Conservation (phyloP, 2,888 invertebrate species). For the Hydrotaea cyrtoneurina region DNA sequence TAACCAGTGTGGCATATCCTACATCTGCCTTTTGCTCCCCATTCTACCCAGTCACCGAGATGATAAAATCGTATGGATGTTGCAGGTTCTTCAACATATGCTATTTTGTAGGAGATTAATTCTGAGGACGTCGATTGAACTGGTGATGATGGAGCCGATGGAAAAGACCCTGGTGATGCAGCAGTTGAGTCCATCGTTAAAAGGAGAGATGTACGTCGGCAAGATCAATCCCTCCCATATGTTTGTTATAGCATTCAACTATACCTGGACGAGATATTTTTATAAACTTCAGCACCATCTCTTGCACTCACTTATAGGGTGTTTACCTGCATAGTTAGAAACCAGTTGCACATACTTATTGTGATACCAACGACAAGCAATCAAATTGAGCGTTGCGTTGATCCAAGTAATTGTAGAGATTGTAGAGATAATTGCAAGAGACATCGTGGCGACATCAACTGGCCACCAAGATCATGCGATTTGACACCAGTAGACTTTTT, state of each 20-base stretch:
- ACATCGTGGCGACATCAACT: too few relatives aligned
- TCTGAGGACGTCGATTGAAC: not conserved
- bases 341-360: slow-evolving; percentile 56
- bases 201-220: not conserved
- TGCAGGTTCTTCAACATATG: not conserved
- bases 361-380: slow-evolving; percentile 37
- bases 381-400: too few relatives aligned
- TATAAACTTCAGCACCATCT: slow-evolving; percentile 49
- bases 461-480: too few relatives aligned
- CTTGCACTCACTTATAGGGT: slow-evolving; percentile 39
- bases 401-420: too few relatives aligned
- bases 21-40: slow-evolving; percentile 28
- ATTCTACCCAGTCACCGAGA: not conserved
- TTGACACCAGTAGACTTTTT: too few relatives aligned
- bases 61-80: not conserved
- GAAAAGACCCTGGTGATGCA: not conserved
- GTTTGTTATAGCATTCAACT: not conserved
- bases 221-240: slow-evolving; percentile 46
- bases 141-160: not conserved
- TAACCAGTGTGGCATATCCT: slow-evolving; percentile 47
- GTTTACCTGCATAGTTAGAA: slow-evolving; percentile 59
- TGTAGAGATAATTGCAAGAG: too few relatives aligned
- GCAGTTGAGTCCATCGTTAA: not conserved
- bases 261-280: not conserved
- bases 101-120: not conserved